These are phyloP conservation scores for Gandaritis pyraliata DNA, from an alignment of 2,888 invertebrate species.

Conservation along the genomic window DNA sequence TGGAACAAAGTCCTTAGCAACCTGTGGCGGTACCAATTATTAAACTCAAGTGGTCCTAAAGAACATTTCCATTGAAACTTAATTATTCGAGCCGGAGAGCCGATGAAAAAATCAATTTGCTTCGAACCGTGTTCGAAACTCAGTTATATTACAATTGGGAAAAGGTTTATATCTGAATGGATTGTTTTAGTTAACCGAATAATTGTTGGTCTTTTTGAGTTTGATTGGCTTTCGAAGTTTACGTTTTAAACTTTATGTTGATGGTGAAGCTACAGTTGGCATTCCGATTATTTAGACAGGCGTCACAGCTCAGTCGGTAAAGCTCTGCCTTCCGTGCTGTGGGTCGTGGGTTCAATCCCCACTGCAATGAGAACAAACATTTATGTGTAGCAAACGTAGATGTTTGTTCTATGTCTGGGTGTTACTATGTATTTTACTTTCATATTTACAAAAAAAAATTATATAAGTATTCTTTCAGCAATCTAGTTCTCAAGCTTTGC, in stretches of 20 bases:
- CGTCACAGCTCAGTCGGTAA: too few species aligned
- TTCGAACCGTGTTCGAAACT: slow-evolving; percentile 8
- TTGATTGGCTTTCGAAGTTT: slow-evolving; percentile 18
- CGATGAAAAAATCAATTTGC: slow-evolving; percentile 29
- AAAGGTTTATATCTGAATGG: slow-evolving; percentile 19
- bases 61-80: slow-evolving; percentile 46
- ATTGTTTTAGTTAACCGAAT: neutral
- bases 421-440: too few species aligned
- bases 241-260: slow-evolving; percentile 1
- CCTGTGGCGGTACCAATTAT: slow-evolving; percentile 44
- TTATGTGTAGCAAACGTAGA: too few species aligned
- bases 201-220: slow-evolving; percentile 15
- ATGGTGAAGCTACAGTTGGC: too few species aligned
- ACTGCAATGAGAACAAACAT: too few species aligned
- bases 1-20: slow-evolving; percentile 31
- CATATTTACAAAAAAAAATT: too few species aligned
- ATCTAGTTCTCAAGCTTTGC: too few species aligned
- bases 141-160: slow-evolving; percentile 10
- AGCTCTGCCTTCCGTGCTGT: too few species aligned
- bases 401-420: too few species aligned
- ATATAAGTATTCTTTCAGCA: too few species aligned
- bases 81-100: slow-evolving; percentile 45
- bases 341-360: too few species aligned
- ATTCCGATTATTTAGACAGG: too few species aligned
- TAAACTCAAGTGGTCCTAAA: slow-evolving; percentile 43